Evolutionary conservation across 2,113 vertebrate species (phyloP), one percentile per base, ranked within the genome.

Genomic region (Scomber scombrus): DNA sequence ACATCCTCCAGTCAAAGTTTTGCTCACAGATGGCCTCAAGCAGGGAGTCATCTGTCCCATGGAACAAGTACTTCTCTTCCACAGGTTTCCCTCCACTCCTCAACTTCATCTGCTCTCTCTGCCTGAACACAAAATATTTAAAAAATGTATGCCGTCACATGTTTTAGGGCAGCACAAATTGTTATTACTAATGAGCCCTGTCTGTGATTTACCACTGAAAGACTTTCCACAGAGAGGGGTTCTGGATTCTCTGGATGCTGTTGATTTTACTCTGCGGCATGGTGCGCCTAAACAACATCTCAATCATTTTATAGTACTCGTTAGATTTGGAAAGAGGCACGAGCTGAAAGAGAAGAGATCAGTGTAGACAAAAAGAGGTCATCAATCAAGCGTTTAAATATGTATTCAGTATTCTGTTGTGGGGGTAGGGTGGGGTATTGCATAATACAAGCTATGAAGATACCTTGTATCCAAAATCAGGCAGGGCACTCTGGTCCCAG

Each of bases 1-100:
- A 96, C 80, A 96, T 79, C 15, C 95, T 94, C 95, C 95, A 96
- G 91, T 95, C 89, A 14, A 97, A 97, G 93, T 96, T 97, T 64
- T 97, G 94, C 57, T 95, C 91, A 78, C 95, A 97, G 84, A 96
- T 95, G 70, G 91, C 90, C 0, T 88, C 62, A 0, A 95, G 16
- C 0, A 94, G 65, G 43, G 52, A 75, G 11, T 76, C 40, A 0
- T 88, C 92, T 1, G 95, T 96, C 8, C 95, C 93, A 0, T 96
- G 95, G 88, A 98, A 97, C 16, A 96, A 86, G 40, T 96, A 83
- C 13, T 46, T 15, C 89, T 96, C 90, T 4, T 86, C 85, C 18
- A 96, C 88, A 3, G 34, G 10, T n/a, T 84, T 90, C 4, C 92
- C 88, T 11, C 55, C 78, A 0, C 91, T 97, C 71, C 61, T 93